phyloP scores from a whole-genome alignment of 2,888 invertebrate genomes.

The Pachliopta kotzebuea region DNA sequence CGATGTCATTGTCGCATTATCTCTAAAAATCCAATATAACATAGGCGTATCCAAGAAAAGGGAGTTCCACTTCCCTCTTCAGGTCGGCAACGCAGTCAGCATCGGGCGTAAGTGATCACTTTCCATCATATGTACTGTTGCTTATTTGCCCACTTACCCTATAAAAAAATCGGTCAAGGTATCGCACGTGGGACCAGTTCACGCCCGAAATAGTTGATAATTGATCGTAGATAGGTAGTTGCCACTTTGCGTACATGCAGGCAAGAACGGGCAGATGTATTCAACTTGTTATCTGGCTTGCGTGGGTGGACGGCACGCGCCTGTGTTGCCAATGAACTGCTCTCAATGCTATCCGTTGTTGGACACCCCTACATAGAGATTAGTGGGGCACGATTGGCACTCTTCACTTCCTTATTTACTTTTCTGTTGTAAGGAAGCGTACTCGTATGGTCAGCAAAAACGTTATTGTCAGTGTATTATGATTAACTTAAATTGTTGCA shows the following conservation, averaged over 20 bases:
- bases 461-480: not conserved
- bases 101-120: too few relatives aligned
- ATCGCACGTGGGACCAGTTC: conserved; percentile 4
- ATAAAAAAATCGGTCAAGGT: conserved; percentile 34
- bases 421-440: conserved; percentile 39
- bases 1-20: not conserved
- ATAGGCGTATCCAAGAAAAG: too few relatives aligned
- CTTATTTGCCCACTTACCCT: too few relatives aligned
- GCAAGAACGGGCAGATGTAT: conserved; percentile 68
- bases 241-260: conserved; percentile 53
- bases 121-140: too few relatives aligned
- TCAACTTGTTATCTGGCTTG: conserved; percentile 73
- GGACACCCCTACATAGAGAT: conserved; percentile 57
- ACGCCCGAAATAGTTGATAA: conserved; percentile 28
- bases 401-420: conserved; percentile 69
- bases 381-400: conserved; percentile 52
- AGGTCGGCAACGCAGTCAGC: too few relatives aligned
- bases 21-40: too few relatives aligned
- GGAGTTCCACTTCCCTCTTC: too few relatives aligned
- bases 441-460: conserved; percentile 33
- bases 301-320: conserved; percentile 66
- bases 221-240: conserved; percentile 38
- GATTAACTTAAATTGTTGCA: too few relatives aligned
- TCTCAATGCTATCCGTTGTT: conserved; percentile 72
- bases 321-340: conserved; percentile 64